A percentile compares a stretch with the other conserved stretches of the same genome.
These are phyloP conservation scores for Psix sp. DNA, from an alignment of 1,140 invertebrate genomes.

Conservation along the genomic window DNA sequence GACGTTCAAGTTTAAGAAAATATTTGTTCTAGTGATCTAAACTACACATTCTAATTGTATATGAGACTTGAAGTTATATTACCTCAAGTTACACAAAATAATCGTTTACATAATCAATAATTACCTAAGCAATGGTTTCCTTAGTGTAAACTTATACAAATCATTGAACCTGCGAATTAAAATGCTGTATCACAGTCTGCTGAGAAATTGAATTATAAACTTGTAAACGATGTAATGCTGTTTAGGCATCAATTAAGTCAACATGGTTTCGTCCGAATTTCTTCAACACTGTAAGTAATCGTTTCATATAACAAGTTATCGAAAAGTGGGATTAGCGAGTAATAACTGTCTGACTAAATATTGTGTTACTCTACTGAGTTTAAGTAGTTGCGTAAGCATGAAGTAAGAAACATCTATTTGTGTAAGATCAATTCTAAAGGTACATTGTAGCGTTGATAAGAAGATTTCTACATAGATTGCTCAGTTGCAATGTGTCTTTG, in stretches of 20 bases:
- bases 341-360: constrained; percentile 1
- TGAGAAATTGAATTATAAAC: constrained; percentile 35
- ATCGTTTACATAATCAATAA: constrained; percentile 48
- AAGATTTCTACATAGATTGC: too few relatives aligned
- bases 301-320: too few relatives aligned
- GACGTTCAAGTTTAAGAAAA: constrained; percentile 39
- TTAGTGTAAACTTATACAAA: constrained; percentile 31
- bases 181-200: constrained; percentile 19
- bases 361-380: neutral
- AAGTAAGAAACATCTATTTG: too few relatives aligned
- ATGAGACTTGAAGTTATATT: constrained; percentile 44
- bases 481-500: too few relatives aligned
- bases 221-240: constrained; percentile 4
- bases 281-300: too few relatives aligned
- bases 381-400: too few relatives aligned
- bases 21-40: constrained; percentile 36
- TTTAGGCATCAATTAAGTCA: neutral
- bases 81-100: constrained; percentile 47
- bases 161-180: constrained; percentile 35
- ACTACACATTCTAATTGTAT: constrained; percentile 38
- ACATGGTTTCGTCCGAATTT: too few relatives aligned
- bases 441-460: too few relatives aligned
- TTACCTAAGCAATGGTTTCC: constrained; percentile 35
- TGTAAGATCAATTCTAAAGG: too few relatives aligned
- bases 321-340: too few relatives aligned